Evolutionary conservation across 2,797 vertebrate species (phyloP).

Genomic region (Apodemus agrarius): DNA sequence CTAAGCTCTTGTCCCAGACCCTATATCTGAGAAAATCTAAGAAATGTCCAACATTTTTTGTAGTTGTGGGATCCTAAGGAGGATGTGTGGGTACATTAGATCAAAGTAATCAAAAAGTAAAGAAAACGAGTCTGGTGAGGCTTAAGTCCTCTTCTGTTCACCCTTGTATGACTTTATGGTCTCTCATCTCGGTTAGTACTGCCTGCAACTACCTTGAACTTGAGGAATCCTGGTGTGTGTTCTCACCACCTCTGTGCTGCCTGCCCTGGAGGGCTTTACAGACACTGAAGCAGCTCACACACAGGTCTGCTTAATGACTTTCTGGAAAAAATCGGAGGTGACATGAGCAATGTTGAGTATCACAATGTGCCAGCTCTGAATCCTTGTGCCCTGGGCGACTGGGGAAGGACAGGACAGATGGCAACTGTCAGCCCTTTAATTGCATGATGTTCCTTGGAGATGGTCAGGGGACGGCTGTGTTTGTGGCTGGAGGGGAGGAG

Average conservation of each 20-base stretch:
- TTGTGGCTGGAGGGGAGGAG: not conserved
- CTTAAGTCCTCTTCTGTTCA: not conserved
- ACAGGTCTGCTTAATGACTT: constrained; percentile 77
- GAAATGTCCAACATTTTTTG: not conserved
- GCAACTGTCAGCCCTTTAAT: constrained; percentile 78
- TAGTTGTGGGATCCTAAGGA: not conserved
- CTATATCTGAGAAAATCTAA: not conserved
- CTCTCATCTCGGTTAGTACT: not conserved
- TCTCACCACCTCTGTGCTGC: constrained; percentile 48
- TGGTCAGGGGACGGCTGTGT: constrained; percentile 48
- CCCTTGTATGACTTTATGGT: not conserved
- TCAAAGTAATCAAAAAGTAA: not conserved
- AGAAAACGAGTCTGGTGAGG: not conserved
- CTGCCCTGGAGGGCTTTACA: constrained; percentile 66
- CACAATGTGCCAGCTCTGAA: constrained; percentile 65
- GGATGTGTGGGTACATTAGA: not conserved
- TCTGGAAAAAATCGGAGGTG: constrained; percentile 76
- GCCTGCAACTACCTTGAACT: constrained; percentile 28
- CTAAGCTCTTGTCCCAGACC: not conserved
- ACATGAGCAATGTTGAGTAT: constrained; percentile 61
- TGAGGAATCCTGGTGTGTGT: constrained; percentile 52
- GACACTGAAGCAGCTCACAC: constrained; percentile 55
- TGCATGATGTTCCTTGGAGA: constrained; percentile 68
- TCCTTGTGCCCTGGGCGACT: constrained; percentile 70
- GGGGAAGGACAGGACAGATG: constrained; percentile 77